phyloP scores from a whole-genome alignment of 2,888 invertebrate species.

The Thymelicus sylvestris region DNA sequence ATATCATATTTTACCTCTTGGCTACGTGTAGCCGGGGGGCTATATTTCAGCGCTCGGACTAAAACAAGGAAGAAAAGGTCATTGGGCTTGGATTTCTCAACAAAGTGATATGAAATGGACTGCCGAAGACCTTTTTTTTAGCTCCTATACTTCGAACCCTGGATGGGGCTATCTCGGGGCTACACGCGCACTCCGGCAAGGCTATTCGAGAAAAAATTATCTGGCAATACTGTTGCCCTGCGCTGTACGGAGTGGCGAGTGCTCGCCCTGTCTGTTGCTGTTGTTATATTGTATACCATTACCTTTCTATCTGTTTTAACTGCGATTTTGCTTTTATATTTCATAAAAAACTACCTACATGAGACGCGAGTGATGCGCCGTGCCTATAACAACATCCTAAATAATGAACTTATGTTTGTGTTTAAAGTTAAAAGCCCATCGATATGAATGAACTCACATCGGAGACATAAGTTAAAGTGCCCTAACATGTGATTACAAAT shows the following conservation, averaged over 20 bases:
- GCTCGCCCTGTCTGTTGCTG: constrained; percentile 35
- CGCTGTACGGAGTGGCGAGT: background rate
- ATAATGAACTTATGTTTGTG: constrained; percentile 50
- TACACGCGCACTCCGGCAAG: too few species aligned
- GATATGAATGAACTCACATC: constrained; percentile 42
- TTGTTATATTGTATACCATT: constrained; percentile 42
- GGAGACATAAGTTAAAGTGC: constrained; percentile 43
- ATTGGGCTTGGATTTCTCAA: too few species aligned
- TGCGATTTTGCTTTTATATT: constrained; percentile 44
- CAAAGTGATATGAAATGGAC: too few species aligned
- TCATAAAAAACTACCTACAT: constrained; percentile 44
- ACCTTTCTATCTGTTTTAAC: constrained; percentile 44
- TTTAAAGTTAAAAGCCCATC: constrained; percentile 40
- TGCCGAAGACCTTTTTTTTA: too few species aligned
- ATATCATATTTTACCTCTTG: too few species aligned
- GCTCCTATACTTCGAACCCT: too few species aligned
- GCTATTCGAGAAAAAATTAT: too few species aligned
- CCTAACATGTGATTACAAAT: constrained; percentile 73
- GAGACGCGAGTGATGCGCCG: constrained; percentile 58
- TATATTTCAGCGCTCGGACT: too few species aligned
- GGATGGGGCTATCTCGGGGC: too few species aligned
- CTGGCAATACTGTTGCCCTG: too few species aligned
- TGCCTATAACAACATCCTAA: constrained; percentile 47
- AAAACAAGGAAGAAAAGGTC: too few species aligned
- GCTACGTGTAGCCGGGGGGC: too few species aligned